Base-by-base conservation (phyloP, 2,797 vertebrate genomes). In the Ibycter americanus region DNA sequence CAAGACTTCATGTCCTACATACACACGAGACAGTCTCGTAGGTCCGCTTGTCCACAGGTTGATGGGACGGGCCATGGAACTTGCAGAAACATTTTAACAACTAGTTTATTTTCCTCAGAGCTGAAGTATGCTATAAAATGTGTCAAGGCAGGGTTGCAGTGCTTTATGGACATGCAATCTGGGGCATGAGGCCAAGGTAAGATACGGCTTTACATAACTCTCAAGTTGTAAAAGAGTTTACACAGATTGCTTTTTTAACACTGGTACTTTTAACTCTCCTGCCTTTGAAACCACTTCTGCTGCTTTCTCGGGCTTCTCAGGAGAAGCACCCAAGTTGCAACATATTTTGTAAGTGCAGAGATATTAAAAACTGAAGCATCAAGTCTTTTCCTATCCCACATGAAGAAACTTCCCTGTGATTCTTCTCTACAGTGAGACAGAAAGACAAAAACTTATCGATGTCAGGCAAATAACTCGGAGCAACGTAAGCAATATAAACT, bases 331-430 rank as follows among this genome's bases (percentile, higher is more conserved):
- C 21, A 58, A 56, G 27, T 29, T 85, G 22, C 42, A 85, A 87
- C 5, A 38, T 51, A 94, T 73, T 92, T 94, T 81, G 46, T 63
- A 84, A 77, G 58, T 8, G 8, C 67, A 82, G 59, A 55, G n/a
- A 70, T 73, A 85, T 46, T 81, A 87, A 96, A 89, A 78, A 32
- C 36, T 26, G 63, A 95, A 90, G 21, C 17, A 87, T 22, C 46
- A 65, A 91, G 52, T 67, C 38, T 66, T 52, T 67, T 83, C 77
- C 54, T 87, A 61, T 65, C 49, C 34, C 52, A 61, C 55, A 14
- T 79, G 40, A 90, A 80, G 78, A 77, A 71, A 49, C 34, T 67
- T 47, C 23, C 23, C 55, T 16, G 23, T 58, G 27, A 87, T 70
- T 80, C 71, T 79, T 89, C 47, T 34, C 70, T 82, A 26, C 77